phyloP scores from a whole-genome alignment of 1,140 invertebrate genomes.

The Drosophila nasuta region DNA sequence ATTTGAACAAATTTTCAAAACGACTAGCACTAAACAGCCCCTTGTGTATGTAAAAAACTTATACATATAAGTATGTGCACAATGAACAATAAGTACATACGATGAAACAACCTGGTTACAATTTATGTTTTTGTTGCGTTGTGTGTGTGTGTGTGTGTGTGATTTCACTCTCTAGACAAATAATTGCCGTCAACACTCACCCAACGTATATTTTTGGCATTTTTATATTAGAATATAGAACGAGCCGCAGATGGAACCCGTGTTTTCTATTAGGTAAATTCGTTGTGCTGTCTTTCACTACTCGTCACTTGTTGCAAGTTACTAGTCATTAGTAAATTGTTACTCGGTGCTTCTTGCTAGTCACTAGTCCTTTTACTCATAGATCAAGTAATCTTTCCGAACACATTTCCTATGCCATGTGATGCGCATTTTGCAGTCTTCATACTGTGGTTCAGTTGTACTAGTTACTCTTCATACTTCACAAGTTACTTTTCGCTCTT shows the following conservation, averaged over 20 bases:
- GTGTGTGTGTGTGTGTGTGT: constrained; percentile 9
- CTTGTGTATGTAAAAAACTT: constrained; percentile 41
- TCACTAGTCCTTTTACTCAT: too few species aligned
- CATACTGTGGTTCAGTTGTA: too few species aligned
- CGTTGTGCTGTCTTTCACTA: constrained; percentile 35
- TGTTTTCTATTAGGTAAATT: constrained; percentile 50
- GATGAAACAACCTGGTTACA: constrained; percentile 70
- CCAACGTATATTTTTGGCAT: constrained; percentile 8
- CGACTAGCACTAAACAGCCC: constrained; percentile 77
- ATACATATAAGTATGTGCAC: constrained; percentile 44
- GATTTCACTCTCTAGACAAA: constrained; percentile 12
- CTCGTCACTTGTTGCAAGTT: constrained; percentile 6
- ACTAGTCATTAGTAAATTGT: background rate
- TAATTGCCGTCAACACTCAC: background rate
- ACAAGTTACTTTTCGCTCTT: background rate
- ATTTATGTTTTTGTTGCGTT: constrained; percentile 30
- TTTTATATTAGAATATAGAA: constrained; percentile 24
- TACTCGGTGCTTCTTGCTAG: background rate
- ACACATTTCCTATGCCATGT: too few species aligned
- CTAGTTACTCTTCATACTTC: background rate
- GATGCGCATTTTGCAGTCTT: too few species aligned
- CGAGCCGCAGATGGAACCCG: constrained; percentile 11
- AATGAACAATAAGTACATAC: constrained; percentile 62
- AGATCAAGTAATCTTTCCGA: too few species aligned
- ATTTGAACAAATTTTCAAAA: constrained; percentile 58